A percentile compares a stretch with the other conserved stretches of the same genome.
Conservation (phyloP, 2,113 vertebrate genomes). For the Esox niger region DNA sequence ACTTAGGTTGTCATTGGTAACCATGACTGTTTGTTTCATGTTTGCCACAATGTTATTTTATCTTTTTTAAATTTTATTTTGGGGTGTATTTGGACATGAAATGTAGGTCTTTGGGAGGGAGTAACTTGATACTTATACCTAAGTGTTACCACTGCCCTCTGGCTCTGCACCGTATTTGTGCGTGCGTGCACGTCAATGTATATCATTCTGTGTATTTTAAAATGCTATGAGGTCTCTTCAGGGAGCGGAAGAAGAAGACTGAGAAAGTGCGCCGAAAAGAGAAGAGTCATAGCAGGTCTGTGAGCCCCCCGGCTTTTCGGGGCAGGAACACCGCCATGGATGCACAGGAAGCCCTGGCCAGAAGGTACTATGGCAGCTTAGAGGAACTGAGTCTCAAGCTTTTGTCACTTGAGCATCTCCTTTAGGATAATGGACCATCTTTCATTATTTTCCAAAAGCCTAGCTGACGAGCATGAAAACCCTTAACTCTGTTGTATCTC, state of each 20-base stretch:
- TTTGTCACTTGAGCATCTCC: neutral
- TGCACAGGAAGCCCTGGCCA: constrained; percentile 93
- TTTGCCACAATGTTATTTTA: no score
- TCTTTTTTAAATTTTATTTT: no score
- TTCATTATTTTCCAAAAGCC: neutral
- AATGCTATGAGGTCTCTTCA: constrained; percentile 54
- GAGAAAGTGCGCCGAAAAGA: constrained; percentile 81
- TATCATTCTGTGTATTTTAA: no score
- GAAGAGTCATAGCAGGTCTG: constrained; percentile 84
- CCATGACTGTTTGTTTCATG: no score
- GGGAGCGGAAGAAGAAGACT: constrained; percentile 87
- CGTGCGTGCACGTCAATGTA: no score
- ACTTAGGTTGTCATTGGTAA: constrained; percentile 27
- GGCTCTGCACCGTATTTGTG: no score
- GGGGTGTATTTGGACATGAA: no score
- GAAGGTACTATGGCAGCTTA: constrained; percentile 75
- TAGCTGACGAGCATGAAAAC: neutral
- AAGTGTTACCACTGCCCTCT: no score
- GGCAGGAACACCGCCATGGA: constrained; percentile 98
- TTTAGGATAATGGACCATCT: neutral
- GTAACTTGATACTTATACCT: no score
- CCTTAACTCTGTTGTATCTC: neutral
- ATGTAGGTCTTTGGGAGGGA: no score
- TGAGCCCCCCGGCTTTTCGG: constrained; percentile 84
- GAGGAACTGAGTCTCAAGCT: constrained; percentile 15